These are phyloP conservation scores for Contarinia nasturtii DNA, from an alignment of 1,140 invertebrate genomes.

Conservation along the genomic window DNA sequence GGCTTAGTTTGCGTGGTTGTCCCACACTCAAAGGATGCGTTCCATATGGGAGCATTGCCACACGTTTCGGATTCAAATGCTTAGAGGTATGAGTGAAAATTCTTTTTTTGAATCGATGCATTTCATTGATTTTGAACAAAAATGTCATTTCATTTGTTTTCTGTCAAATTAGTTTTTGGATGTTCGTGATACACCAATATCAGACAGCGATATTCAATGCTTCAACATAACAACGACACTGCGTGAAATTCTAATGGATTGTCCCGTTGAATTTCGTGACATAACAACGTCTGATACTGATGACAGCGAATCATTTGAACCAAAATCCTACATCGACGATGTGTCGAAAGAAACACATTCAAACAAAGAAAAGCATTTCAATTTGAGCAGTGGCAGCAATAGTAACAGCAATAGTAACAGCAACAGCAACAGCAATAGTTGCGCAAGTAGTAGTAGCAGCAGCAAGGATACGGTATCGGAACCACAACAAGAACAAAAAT, in stretches of 20 bases:
- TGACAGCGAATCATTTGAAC: background rate
- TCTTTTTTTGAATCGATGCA: background rate
- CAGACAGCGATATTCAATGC: constrained; percentile 45
- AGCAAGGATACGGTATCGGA: background rate
- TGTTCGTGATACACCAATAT: constrained; percentile 39
- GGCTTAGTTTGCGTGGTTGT: constrained; percentile 39
- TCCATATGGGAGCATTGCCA: constrained; percentile 50
- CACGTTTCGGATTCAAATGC: constrained; percentile 46
- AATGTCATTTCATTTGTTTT: background rate
- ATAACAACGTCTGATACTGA: background rate
- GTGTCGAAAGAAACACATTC: background rate
- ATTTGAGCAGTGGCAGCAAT: too few species aligned
- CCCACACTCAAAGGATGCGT: constrained; percentile 43
- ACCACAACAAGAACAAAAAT: background rate
- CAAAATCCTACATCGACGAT: background rate
- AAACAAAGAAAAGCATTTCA: background rate
- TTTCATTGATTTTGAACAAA: too few species aligned
- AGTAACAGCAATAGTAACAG: constrained; percentile 8
- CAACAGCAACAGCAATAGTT: constrained; percentile 6
- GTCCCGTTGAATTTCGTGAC: constrained; percentile 15
- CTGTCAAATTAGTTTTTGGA: constrained; percentile 32
- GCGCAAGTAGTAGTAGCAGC: constrained; percentile 8
- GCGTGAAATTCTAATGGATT: constrained; percentile 38
- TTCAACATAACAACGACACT: constrained; percentile 38
- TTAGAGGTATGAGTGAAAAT: constrained; percentile 29